Evolutionary conservation across 2,797 vertebrate genomes (phyloP), one percentile per base, ranked within the genome.

Genomic region (Cryptoblepharus egeriae): DNA sequence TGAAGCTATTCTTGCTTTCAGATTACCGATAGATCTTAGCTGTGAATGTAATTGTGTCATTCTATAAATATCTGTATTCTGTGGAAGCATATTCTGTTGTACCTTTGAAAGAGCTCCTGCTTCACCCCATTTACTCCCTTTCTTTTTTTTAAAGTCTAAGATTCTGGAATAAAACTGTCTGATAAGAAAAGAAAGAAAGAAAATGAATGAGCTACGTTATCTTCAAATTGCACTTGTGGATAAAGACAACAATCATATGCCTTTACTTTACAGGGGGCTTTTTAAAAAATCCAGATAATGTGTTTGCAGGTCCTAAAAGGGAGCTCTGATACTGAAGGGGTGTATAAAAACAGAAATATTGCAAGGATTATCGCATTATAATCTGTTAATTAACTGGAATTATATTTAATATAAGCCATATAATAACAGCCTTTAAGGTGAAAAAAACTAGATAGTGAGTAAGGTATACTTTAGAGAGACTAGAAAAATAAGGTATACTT

Each of bases 31-130:
- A 81, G 26, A 22, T 35, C 22, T 84, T 89, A 78, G 58, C 84
- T 87, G 20, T 32, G n/a, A 86, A 49, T 80, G 84, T 82, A 83
- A 87, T 45, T 37, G 24, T 42, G 49, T 73, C 64, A 74, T 90
- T 84, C 69, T 88, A 77, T 87, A 93, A 88, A 86, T 65, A 88
- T 35, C 55, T 88, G 30, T 28, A 69, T 28, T 74, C 12, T 82
- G 35, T 26, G 82, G 81, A 85, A 86, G 78, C 57, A 86, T 26
- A 78, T 7, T 86, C 71, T 79, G 65, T 20, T 61, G 57, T 60
- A 77, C 26, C 65, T 75, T 82, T 70, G 55, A 35, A 85, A 39
- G 79, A 75, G 0, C 65, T 39, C 55, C 12, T 83, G 55, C 57
- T 1, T 82, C 76, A 35, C 10, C 30, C 58, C 20, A 57, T 60